Evolutionary conservation across 2,888 invertebrate genomes (phyloP), one percentile per base, ranked within the genome.

Genomic region (Protula sp.): DNA sequence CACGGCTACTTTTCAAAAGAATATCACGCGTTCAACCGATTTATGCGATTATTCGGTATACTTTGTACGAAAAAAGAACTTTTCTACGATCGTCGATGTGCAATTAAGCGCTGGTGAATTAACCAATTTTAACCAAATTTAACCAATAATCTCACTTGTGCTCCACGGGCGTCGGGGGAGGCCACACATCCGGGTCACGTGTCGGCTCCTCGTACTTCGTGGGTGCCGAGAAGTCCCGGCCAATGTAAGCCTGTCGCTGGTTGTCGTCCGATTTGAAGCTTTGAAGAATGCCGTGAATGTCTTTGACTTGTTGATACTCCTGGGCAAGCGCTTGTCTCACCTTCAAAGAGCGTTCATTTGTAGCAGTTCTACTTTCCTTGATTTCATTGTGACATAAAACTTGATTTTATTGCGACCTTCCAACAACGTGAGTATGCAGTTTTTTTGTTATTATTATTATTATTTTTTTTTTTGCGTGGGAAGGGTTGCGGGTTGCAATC

Each of bases 231-330:
- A 30, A 30, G 27, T 48, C 22, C 66, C 68, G 63, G 59, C 51
- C 60, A 50, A 59, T 38, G 24, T 50, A 50, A 14, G 38, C 9
- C 50, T 9, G 50, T 19, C 14, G 24, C 14, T 50, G 9, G 24
- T 30, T 54, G 58, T 30, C 69, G 57, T 76, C 76, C 2, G 72
- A 62, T 80, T 88, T 88, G 76, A 92, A 89, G 73, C 89, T 85
- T 73, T 89, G 87, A 64, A 93, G 81, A 1, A 89, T 88, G 50
- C 86, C 87, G 71, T 87, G 87, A 24, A 90, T 87, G 65, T 89
- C 88, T 81, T 94, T 94, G 53, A 97, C 87, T 81, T 91, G 89
- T 74, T 93, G 91, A 80, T 91, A 93, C 80, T 97, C 97, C 60
- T 88, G 86, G 50, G 87, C 89, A 76, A 97, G 88, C 81, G 92